Evolutionary conservation across 2,888 invertebrate species (phyloP).

Genomic region (Pogonocherus hispidulus): DNA sequence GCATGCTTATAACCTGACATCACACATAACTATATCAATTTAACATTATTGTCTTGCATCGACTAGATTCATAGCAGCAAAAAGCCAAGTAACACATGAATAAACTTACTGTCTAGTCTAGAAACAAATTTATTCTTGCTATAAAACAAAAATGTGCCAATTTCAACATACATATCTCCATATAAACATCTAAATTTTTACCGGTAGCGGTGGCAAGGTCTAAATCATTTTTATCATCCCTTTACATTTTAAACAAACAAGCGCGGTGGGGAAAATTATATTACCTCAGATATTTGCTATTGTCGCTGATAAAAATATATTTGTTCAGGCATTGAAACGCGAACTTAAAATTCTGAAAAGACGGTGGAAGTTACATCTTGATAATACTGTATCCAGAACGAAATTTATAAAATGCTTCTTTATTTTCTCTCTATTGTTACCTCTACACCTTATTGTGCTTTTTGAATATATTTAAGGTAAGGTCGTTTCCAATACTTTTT

Average conservation of each 20-base stretch:
- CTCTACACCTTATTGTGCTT: background rate
- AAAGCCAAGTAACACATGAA: conserved; percentile 64
- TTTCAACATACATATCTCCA: conserved; percentile 37
- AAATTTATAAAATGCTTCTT: background rate
- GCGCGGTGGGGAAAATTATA: background rate
- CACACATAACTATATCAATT: conserved; percentile 59
- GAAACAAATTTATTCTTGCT: conserved; percentile 45
- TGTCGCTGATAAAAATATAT: background rate
- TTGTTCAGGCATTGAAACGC: background rate
- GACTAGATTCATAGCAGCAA: conserved; percentile 59
- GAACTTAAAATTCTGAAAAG: background rate
- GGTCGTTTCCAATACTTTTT: background rate
- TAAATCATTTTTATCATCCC: conserved; percentile 12
- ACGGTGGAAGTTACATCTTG: background rate
- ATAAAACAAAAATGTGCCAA: conserved; percentile 44
- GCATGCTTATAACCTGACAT: conserved; percentile 63
- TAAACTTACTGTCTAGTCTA: conserved; percentile 53
- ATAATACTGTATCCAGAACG: conserved; percentile 1
- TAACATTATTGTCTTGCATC: conserved; percentile 58
- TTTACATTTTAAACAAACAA: background rate
- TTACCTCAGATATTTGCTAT: background rate
- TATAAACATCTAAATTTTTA: conserved; percentile 25
- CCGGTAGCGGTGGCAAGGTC: background rate
- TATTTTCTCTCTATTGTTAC: conserved; percentile 4
- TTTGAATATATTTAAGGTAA: background rate